Conservation (phyloP, 2,888 invertebrate genomes). For the Heliconius ismenius region DNA sequence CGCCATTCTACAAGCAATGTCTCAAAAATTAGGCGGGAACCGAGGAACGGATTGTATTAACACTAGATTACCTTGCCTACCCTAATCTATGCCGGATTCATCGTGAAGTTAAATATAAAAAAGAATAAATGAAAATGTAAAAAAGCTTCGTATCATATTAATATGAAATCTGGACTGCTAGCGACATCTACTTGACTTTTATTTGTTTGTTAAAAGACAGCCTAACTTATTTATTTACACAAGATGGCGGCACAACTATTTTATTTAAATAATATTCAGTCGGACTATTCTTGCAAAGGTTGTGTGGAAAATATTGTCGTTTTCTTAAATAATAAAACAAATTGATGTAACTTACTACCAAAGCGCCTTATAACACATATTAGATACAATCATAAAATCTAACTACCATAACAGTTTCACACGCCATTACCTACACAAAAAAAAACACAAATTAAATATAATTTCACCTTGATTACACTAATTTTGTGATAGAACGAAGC, state of each 20-base stretch:
- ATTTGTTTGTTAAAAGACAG: neutral
- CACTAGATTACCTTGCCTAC: too few species aligned
- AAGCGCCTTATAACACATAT: neutral
- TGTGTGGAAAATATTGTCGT: too few species aligned
- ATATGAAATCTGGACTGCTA: neutral
- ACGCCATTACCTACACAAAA: neutral
- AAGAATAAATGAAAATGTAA: neutral
- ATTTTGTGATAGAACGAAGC: neutral
- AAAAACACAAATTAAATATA: slow-evolving; percentile 11
- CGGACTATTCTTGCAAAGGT: too few species aligned
- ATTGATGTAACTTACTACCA: neutral
- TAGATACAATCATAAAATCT: neutral
- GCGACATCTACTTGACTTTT: neutral
- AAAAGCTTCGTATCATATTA: neutral
- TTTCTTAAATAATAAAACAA: too few species aligned
- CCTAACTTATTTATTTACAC: neutral
- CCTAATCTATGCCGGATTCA: too few species aligned
- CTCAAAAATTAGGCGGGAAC: too few species aligned
- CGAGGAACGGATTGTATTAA: too few species aligned
- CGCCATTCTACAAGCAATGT: too few species aligned
- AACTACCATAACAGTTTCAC: slow-evolving; percentile 3
- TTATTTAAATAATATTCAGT: neutral
- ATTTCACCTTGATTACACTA: neutral
- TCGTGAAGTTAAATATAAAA: neutral
- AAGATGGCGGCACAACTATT: slow-evolving; percentile 12